Percentiles rank a stretch among this genome's conserved stretches.
phyloP scores from a whole-genome alignment of 2,113 vertebrate species.

The Empidonax alnorum region DNA sequence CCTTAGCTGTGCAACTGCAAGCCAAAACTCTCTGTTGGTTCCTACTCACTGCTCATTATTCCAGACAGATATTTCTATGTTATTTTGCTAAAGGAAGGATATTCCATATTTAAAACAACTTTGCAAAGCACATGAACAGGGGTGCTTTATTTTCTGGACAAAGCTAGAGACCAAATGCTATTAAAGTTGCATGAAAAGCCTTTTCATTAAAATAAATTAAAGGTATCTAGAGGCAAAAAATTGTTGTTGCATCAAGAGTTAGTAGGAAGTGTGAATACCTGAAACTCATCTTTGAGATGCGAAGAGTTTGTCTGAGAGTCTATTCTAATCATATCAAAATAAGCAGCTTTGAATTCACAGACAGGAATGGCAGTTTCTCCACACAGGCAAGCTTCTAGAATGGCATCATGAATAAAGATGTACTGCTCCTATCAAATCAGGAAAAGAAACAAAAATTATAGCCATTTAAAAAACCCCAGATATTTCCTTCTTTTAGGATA shows the following conservation, averaged over 20 bases:
- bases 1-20: neutral
- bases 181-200: slow-evolving; percentile 4
- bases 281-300: slow-evolving; percentile 98
- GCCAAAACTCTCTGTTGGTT: neutral
- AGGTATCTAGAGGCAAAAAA: neutral
- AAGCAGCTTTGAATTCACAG: slow-evolving; percentile 97
- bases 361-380: slow-evolving; percentile 97
- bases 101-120: slow-evolving; percentile 28
- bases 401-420: slow-evolving; percentile 99
- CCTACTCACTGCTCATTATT: neutral
- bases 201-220: slow-evolving; percentile 36
- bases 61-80: neutral
- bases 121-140: neutral
- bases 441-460: slow-evolving; percentile 28
- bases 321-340: slow-evolving; percentile 99
- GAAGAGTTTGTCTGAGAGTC: slow-evolving; percentile 99
- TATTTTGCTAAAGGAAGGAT: neutral
- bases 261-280: slow-evolving; percentile 79
- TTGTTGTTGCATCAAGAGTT: neutral
- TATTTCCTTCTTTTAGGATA: neutral
- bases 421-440: slow-evolving; percentile 91
- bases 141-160: neutral
- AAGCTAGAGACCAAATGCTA: slow-evolving; percentile 3
- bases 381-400: slow-evolving; percentile 97
- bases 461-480: slow-evolving; percentile 20